phyloP scores from a whole-genome alignment of 2,888 invertebrate species.

The Junonia oenone region DNA sequence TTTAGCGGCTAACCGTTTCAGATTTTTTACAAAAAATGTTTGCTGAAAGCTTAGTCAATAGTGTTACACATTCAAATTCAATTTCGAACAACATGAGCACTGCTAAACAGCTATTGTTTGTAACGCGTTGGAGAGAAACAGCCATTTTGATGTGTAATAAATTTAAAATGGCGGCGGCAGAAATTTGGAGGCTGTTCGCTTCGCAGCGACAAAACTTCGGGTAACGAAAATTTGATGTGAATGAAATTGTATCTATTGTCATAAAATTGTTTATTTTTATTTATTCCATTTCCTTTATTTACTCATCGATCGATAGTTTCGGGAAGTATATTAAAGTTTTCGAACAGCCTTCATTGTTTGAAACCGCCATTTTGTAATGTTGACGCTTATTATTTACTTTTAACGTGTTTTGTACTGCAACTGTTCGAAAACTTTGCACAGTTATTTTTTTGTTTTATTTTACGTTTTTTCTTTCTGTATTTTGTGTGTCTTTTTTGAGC shows the following conservation, averaged over 20 bases:
- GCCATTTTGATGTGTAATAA: constrained; percentile 46
- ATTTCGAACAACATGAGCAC: constrained; percentile 26
- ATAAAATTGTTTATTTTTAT: constrained; percentile 60
- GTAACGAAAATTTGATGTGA: constrained; percentile 58
- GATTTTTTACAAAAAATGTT: background rate
- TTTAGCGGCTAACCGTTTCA: background rate
- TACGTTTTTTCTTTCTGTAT: constrained; percentile 3
- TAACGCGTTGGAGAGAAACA: constrained; percentile 47
- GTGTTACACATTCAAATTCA: constrained; percentile 7
- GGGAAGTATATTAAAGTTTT: constrained; percentile 77
- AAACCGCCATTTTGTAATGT: constrained; percentile 65
- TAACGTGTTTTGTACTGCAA: constrained; percentile 64
- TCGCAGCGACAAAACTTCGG: constrained; percentile 67
- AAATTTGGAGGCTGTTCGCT: constrained; percentile 80
- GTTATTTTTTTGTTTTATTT: constrained; percentile 38
- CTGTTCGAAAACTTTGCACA: constrained; percentile 82
- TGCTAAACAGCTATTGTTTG: constrained; percentile 19
- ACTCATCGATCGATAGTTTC: constrained; percentile 53
- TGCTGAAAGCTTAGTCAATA: background rate
- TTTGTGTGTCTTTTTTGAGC: background rate
- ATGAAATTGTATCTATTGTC: constrained; percentile 49
- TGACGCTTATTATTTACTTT: constrained; percentile 50
- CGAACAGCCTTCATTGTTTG: constrained; percentile 83
- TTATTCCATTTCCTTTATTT: constrained; percentile 55
- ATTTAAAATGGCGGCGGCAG: constrained; percentile 73